Evolutionary conservation across 1,140 invertebrate genomes (phyloP).

Genomic region (Epicauta chinensis): DNA sequence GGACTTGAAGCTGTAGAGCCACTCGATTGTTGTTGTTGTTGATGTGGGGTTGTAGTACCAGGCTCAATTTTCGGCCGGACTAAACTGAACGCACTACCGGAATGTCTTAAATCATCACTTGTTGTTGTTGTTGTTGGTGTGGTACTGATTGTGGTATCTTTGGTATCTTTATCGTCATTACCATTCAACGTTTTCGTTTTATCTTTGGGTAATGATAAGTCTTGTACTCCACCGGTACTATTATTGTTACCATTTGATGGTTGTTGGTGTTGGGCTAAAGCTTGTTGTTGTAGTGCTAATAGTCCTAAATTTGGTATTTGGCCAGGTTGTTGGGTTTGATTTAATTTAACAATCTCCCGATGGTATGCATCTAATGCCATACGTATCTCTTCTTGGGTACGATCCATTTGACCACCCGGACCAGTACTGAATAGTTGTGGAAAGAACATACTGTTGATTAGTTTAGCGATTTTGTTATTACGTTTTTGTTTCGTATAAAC

Average conservation of each 20-base stretch:
- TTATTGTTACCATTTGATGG: conserved; percentile 45
- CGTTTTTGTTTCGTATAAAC: too few relatives aligned
- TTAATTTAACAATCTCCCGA: conserved; percentile 81
- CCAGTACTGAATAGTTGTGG: conserved; percentile 73
- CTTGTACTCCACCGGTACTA: conserved; percentile 73
- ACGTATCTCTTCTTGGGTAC: conserved; percentile 79
- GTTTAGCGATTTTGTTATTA: conserved; percentile 52
- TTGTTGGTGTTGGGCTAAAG: conserved; percentile 51
- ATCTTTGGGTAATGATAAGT: conserved; percentile 77
- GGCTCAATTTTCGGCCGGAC: conserved; percentile 75
- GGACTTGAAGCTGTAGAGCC: conserved; percentile 66
- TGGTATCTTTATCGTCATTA: conserved; percentile 43
- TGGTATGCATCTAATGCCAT: conserved; percentile 88
- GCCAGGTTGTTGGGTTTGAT: conserved; percentile 53
- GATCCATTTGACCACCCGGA: conserved; percentile 59
- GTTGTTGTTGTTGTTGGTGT: too few relatives aligned
- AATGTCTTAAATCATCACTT: conserved; percentile 61
- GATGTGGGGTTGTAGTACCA: conserved; percentile 46
- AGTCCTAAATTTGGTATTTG: conserved; percentile 55
- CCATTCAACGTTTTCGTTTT: conserved; percentile 66
- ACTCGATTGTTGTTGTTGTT: conserved; percentile 48
- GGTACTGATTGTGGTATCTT: conserved; percentile 43
- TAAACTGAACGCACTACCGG: conserved; percentile 77
- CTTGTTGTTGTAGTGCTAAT: conserved; percentile 67
- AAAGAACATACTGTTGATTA: conserved; percentile 65